These are phyloP conservation scores for Falco cherrug DNA, from an alignment of 2,797 vertebrate genomes.

Conservation along the genomic window DNA sequence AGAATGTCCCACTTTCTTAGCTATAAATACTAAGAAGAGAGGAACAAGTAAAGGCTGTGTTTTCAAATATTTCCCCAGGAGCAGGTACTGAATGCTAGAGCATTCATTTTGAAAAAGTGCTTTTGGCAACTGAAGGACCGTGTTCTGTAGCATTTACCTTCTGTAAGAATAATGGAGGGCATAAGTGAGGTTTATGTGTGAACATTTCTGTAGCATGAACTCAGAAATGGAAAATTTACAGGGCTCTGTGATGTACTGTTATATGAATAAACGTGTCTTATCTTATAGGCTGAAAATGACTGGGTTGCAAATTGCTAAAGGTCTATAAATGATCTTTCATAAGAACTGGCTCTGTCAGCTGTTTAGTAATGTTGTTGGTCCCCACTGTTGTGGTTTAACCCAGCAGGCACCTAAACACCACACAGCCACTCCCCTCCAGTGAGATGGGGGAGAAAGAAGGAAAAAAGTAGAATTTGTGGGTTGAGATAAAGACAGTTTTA, in stretches of 20 bases:
- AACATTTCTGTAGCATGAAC: background rate
- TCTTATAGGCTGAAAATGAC: background rate
- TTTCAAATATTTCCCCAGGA: background rate
- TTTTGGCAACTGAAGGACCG: background rate
- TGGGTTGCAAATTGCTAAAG: background rate
- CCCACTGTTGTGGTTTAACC: background rate
- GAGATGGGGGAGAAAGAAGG: background rate
- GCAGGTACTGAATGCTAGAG: background rate
- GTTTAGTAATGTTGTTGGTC: background rate
- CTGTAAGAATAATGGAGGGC: background rate
- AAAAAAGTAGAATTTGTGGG: background rate
- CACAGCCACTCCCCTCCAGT: background rate
- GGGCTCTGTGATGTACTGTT: background rate
- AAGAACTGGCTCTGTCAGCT: background rate
- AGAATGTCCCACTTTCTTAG: slow-evolving; percentile 1
- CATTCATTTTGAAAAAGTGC: background rate
- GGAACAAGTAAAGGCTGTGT: background rate
- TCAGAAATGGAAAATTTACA: background rate
- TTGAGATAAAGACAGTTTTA: background rate
- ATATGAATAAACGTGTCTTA: background rate
- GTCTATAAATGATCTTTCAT: background rate
- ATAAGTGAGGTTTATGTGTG: background rate
- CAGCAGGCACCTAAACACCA: background rate
- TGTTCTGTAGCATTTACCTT: background rate
- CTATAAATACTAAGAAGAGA: background rate